Conservation (phyloP, 1,140 invertebrate genomes). For the Chrysomallon squamiferum region DNA sequence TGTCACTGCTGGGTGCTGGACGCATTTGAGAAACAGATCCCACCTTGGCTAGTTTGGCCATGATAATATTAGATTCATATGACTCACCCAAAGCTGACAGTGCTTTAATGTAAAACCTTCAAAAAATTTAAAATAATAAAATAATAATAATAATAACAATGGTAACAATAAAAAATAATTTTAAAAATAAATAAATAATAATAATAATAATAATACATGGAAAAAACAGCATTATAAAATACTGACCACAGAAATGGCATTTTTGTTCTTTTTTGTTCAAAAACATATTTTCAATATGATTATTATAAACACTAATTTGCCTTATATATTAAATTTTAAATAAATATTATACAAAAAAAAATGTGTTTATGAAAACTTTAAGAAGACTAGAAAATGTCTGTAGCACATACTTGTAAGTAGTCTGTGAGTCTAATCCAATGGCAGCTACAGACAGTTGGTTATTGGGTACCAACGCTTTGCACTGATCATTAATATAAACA, state of each 20-base stretch:
- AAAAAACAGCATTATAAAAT: not conserved
- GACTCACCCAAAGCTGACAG: slow-evolving; percentile 48
- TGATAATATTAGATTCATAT: slow-evolving; percentile 42
- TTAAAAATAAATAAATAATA: not conserved
- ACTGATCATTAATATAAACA: slow-evolving; percentile 49
- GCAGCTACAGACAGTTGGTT: slow-evolving; percentile 35
- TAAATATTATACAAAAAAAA: no score
- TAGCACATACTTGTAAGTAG: slow-evolving; percentile 43
- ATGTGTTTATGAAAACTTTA: no score
- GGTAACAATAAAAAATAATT: not conserved
- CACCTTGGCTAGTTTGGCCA: slow-evolving; percentile 33
- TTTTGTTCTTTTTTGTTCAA: no score
- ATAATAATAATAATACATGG: not conserved
- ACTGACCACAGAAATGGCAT: not conserved
- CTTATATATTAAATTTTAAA: no score
- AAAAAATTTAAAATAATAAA: slow-evolving; percentile 9
- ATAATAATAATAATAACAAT: not conserved
- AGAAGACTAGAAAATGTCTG: no score
- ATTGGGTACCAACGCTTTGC: slow-evolving; percentile 38
- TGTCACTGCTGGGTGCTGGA: slow-evolving; percentile 26
- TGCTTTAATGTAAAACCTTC: slow-evolving; percentile 47
- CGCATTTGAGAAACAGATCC: slow-evolving; percentile 8
- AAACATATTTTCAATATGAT: no score
- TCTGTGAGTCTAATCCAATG: slow-evolving; percentile 35
- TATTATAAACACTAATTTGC: no score